A percentile compares a stretch with the other conserved stretches of the same genome.
phyloP scores from a whole-genome alignment of 2,113 vertebrate species.

The Nerophis lumbriciformis region DNA sequence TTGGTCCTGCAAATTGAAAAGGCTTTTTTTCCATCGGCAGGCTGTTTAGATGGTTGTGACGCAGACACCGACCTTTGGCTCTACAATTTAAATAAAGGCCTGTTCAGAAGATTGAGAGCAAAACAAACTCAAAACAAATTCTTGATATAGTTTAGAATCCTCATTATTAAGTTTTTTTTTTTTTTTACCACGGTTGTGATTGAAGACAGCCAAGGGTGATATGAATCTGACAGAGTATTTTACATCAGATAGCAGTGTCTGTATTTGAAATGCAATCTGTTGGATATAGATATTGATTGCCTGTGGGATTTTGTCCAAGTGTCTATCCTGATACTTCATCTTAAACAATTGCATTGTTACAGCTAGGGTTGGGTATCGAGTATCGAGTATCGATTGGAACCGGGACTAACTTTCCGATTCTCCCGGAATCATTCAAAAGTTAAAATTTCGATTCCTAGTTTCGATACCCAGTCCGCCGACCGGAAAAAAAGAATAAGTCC shows the following conservation, averaged over 20 bases:
- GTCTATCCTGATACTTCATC: conserved; percentile 14
- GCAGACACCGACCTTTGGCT: conserved; percentile 14
- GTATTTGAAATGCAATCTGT: not conserved
- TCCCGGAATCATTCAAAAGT: too few relatives aligned
- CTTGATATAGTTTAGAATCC: not conserved
- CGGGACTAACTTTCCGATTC: too few relatives aligned
- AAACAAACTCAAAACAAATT: conserved; percentile 5
- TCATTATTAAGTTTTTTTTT: not conserved
- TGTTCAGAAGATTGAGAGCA: conserved; percentile 26
- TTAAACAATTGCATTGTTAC: conserved; percentile 14
- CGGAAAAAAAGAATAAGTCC: too few relatives aligned
- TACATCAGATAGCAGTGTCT: conserved; percentile 22
- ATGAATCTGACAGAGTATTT: conserved; percentile 28
- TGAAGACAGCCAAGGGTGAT: conserved; percentile 29
- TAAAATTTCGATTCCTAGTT: too few relatives aligned
- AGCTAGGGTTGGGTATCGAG: too few relatives aligned
- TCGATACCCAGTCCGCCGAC: too few relatives aligned
- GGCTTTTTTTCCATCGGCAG: conserved; percentile 35
- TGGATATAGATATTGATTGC: too few relatives aligned
- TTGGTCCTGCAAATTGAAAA: conserved; percentile 41
- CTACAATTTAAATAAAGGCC: conserved; percentile 23
- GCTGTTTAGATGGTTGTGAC: conserved; percentile 25
- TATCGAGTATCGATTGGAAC: too few relatives aligned
- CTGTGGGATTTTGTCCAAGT: too few relatives aligned
- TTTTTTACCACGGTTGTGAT: too few relatives aligned